Evolutionary conservation across 1,140 invertebrate genomes (phyloP), one percentile per base, ranked within the genome.

Genomic region (Thaumetopoea pityocampa): DNA sequence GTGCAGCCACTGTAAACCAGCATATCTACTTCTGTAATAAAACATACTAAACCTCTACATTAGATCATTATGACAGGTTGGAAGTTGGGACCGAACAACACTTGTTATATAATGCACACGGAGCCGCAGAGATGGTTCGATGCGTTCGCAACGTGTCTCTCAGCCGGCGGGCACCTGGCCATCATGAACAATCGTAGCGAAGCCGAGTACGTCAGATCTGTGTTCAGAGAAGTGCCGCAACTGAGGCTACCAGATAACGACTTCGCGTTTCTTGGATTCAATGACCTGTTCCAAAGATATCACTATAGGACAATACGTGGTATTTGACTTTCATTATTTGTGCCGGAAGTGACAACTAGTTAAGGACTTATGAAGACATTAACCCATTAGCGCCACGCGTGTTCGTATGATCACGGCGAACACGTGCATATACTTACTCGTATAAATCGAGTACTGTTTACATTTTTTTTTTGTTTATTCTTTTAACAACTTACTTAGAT

Each of bases 261-360:
- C 29, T 62, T 66, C 22, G 72, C 71, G 5, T 77, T 67, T 33
- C 36, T 80, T 9, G 76, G 76, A 9, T 80, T 69, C 37, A 74
- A 59, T 26, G 72, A 80, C 41, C 44, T 67, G 12, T 69, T 71
- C 36, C 56, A 64, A 12, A 54, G 51, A 32, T 64, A 67, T 41
- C 63, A 71, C 19, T 77, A 58, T 41, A 51, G 65, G 16, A 80
- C 76, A 33, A 60, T 80, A 4, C 45, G 58, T 26, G 72, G 76
- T 73, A 57, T 46, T 27, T 36, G 16, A 9, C 37, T 14, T 42
- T 28, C n/a, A n/a, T n/a, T n/a, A n/a, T n/a, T n/a, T n/a, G n/a
- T n/a, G n/a, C n/a, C n/a, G n/a, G n/a, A n/a, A n/a, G n/a, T n/a
- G n/a, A n/a, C n/a, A n/a, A n/a, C n/a, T n/a, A n/a, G n/a, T n/a